Base-by-base conservation (phyloP, 1,140 invertebrate genomes). In the Aphelinus atriplicis region DNA sequence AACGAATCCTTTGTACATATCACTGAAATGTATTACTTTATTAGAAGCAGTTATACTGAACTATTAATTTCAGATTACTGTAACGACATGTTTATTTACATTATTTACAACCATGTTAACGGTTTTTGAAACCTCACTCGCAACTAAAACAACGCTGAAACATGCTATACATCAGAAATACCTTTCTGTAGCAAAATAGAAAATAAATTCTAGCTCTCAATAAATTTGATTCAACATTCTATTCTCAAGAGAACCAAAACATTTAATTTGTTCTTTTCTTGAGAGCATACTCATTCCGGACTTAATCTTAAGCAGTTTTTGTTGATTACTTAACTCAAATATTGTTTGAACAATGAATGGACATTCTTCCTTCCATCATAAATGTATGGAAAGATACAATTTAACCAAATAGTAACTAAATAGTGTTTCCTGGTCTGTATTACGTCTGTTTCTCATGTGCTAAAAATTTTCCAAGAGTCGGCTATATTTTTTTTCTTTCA, bases 1-100 rank as follows among this genome's bases (percentile, higher is more conserved):
- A 68, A 78, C 66, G 58, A 60, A 60, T 43, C 71, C 56, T 26
- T 26, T 26, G 69, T 51, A 46, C 71, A 51, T 79, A 79, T 72
- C 79, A 75, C 72, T 79, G 63, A 78, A 80, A 78, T 79, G 68
- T 79, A 78, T 75, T 81, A 75, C 78, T 80, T 84, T 80, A 82
- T 82, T 83, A 76, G 77, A 84, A 81, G 74, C 80, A 83, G 77
- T 81, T 80, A 81, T 80, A 81, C 77, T 81, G 75, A 80, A 79
- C 77, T 79, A 66, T 75, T 75, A 78, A 75, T 71, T 74, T 74
- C 64, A 72, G 70, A 72, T 76, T 75, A 77, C 72, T 79, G 75
- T 79, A 81, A 80, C 77, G 81, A 84, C 78, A 76, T 75, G 81
- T 83, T 85, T 88, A 87, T 88, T 86, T 88, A 87, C 86, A 88